These are phyloP conservation scores for Gobionotothen gibberifrons DNA, from an alignment of 2,797 vertebrate species.

Conservation along the genomic window DNA sequence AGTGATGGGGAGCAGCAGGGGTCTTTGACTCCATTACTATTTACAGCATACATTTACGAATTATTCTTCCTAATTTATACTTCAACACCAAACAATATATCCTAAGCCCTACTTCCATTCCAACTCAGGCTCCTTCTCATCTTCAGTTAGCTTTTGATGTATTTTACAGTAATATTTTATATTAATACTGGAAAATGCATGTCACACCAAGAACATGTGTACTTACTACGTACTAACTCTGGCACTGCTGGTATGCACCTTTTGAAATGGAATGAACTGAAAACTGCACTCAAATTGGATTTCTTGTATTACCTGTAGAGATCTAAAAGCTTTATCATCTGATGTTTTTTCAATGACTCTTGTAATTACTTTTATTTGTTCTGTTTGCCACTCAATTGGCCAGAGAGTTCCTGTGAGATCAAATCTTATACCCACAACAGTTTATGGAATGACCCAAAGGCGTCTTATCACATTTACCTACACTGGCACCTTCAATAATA, in stretches of 20 bases:
- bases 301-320: neutral
- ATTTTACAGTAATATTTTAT: neutral
- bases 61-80: neutral
- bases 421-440: constrained; percentile 7
- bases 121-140: neutral
- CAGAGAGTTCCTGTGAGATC: neutral
- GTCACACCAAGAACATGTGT: neutral
- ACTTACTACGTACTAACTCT: neutral
- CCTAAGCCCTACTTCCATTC: neutral
- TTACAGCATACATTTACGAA: constrained; percentile 9
- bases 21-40: constrained; percentile 8
- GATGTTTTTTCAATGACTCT: constrained; percentile 5
- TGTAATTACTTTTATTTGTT: constrained; percentile 7
- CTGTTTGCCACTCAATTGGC: neutral
- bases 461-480: neutral
- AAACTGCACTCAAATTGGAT: neutral
- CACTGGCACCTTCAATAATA: neutral
- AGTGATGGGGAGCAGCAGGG: constrained; percentile 2
- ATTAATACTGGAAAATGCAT: neutral
- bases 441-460: neutral
- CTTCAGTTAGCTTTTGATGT: constrained; percentile 16
- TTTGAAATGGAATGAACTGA: neutral
- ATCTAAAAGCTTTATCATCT: neutral
- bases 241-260: neutral
- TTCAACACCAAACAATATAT: neutral